Conservation (phyloP, 2,797 vertebrate species). For the Enteromius radiatus region DNA sequence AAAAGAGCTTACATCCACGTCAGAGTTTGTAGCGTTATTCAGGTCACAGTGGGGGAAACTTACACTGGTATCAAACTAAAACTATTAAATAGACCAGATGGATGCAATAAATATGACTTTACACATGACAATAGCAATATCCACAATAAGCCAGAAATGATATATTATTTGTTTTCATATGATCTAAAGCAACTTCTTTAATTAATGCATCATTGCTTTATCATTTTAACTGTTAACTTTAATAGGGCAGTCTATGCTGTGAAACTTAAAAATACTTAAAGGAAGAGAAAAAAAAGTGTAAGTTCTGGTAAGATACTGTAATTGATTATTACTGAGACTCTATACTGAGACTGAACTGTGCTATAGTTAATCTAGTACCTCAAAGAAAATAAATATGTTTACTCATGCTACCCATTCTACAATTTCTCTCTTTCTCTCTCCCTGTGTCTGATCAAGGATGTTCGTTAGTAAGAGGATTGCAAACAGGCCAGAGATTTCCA, state of each 20-base stretch:
- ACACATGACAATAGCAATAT: neutral
- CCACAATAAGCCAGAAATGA: neutral
- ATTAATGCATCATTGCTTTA: neutral
- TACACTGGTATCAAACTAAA: conserved; percentile 9
- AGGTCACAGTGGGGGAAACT: conserved; percentile 75
- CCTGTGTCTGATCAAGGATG: conserved; percentile 63
- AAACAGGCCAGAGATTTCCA: conserved; percentile 73
- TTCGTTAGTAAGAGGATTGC: conserved; percentile 81
- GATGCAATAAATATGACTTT: neutral
- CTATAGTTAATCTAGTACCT: neutral
- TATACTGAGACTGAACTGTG: neutral
- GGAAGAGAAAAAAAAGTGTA: no score
- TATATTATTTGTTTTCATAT: no score
- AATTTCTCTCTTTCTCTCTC: conserved; percentile 19
- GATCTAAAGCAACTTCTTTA: neutral
- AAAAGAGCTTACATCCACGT: conserved; percentile 84
- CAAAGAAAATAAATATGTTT: neutral
- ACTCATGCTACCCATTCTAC: neutral
- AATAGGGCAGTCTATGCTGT: neutral
- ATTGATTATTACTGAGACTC: neutral
- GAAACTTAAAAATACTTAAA: neutral
- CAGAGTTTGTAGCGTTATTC: conserved; percentile 73
- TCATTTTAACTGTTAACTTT: neutral
- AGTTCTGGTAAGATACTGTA: no score
- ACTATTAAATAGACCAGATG: neutral